A percentile compares a stretch with the other conserved stretches of the same genome.
These are phyloP conservation scores for Brachymystax lenok DNA, from an alignment of 2,797 vertebrate genomes.

Conservation along the genomic window DNA sequence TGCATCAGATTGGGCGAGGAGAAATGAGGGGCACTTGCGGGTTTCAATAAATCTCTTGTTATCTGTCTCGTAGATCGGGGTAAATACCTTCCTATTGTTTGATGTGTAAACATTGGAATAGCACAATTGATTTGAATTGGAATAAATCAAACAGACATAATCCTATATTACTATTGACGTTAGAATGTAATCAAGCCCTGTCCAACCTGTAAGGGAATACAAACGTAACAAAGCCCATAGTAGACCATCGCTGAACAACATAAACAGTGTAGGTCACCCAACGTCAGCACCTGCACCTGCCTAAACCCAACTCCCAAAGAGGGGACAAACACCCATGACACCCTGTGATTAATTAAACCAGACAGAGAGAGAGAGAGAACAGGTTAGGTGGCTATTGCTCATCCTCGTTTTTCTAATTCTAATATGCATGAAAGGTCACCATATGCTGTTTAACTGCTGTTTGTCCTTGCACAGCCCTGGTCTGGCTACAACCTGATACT, in stretches of 20 bases:
- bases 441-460: slow-evolving; percentile 74
- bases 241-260: background rate
- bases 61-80: background rate
- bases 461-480: slow-evolving; percentile 62
- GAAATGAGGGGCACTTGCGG: background rate
- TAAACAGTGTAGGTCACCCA: background rate
- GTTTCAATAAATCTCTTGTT: background rate
- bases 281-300: background rate
- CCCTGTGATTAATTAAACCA: background rate
- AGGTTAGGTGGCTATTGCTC: slow-evolving; percentile 28
- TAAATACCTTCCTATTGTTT: background rate
- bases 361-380: background rate
- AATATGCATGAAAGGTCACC: slow-evolving; percentile 75
- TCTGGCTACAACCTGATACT: slow-evolving; percentile 75
- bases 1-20: background rate
- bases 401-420: slow-evolving; percentile 33
- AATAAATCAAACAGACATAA: background rate
- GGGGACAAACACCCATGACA: background rate
- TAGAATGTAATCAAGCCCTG: background rate
- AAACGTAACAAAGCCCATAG: background rate
- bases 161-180: background rate
- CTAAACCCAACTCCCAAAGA: background rate
- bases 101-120: background rate
- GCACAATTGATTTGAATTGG: background rate
- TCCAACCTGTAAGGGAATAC: background rate